phyloP scores from a whole-genome alignment of 2,113 vertebrate genomes.

The Candoia aspera region DNA sequence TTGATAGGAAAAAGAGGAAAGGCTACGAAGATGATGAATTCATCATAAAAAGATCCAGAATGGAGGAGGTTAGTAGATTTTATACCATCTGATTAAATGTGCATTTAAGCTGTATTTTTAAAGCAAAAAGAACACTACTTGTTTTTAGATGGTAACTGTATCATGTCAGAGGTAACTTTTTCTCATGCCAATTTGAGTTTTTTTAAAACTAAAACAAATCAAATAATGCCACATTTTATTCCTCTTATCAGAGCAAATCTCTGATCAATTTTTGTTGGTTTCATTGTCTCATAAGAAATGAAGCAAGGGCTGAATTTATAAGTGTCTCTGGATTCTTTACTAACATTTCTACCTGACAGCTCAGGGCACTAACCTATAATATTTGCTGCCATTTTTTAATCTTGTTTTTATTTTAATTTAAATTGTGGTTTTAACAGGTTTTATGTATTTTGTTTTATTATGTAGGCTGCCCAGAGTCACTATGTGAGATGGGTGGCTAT shows the following conservation, averaged over 20 bases:
- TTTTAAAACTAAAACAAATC: neutral
- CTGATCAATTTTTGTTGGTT: neutral
- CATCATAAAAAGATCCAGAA: constrained; percentile 82
- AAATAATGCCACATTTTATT: neutral
- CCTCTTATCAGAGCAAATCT: neutral
- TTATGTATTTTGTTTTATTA: neutral
- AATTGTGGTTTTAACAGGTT: neutral
- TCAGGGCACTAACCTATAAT: neutral
- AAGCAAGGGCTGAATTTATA: neutral
- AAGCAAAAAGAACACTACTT: neutral
- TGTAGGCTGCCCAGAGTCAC: neutral
- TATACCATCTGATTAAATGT: constrained; percentile 7
- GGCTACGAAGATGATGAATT: constrained; percentile 90
- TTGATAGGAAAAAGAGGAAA: constrained; percentile 87
- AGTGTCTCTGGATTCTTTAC: too few relatives aligned
- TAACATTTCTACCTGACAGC: neutral
- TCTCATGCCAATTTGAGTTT: neutral
- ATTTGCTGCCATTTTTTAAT: neutral
- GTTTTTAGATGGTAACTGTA: neutral
- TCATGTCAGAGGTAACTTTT: neutral
- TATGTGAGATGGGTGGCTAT: neutral
- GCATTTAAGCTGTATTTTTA: neutral
- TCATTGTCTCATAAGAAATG: neutral
- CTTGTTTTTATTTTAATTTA: neutral
- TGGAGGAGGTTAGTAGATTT: constrained; percentile 79